Evolutionary conservation across 2,888 invertebrate genomes (phyloP).

Genomic region (Meliscaeva auricollis): DNA sequence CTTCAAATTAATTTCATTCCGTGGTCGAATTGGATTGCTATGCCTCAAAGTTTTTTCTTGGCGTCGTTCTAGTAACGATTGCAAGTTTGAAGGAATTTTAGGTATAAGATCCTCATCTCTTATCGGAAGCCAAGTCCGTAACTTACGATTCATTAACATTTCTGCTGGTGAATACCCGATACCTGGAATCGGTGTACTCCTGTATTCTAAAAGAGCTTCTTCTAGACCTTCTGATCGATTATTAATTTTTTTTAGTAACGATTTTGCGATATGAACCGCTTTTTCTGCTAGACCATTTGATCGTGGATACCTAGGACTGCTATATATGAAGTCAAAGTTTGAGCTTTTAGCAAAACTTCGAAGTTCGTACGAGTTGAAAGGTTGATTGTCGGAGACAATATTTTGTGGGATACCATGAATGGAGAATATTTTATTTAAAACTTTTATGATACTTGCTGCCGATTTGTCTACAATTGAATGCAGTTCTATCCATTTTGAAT

Average conservation of each 20-base stretch:
- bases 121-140: conserved; percentile 43
- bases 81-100: conserved; percentile 21
- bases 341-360: not conserved
- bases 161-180: conserved; percentile 52
- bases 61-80: conserved; percentile 17
- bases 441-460: no score
- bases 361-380: not conserved
- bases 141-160: conserved; percentile 51
- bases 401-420: not conserved
- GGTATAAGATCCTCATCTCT: conserved; percentile 46
- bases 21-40: conserved; percentile 17
- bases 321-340: conserved; percentile 3
- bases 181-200: conserved; percentile 47
- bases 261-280: not conserved
- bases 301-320: not conserved
- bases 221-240: not conserved
- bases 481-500: no score
- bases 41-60: conserved; percentile 4
- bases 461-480: no score
- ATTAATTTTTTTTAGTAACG: not conserved
- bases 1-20: conserved; percentile 2
- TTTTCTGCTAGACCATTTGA: not conserved
- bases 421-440: not conserved
- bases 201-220: conserved; percentile 48
- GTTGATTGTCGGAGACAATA: not conserved